phyloP scores from a whole-genome alignment of 2,113 vertebrate species.

The Dinomys branickii region DNA sequence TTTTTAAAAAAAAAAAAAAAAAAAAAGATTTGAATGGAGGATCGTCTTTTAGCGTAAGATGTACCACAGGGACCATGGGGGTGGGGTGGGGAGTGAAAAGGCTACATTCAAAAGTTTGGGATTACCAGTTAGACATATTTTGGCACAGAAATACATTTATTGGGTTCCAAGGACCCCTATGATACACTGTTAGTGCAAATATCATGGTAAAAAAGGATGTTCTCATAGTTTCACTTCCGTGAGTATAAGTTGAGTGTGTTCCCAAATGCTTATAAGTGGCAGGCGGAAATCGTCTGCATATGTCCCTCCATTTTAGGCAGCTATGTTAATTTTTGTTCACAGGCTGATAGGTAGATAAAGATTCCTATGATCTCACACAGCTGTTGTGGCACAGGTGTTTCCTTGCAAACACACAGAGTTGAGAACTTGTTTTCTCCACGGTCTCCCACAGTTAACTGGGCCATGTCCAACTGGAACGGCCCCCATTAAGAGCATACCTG shows the following conservation, averaged over 20 bases:
- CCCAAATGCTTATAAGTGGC: not conserved
- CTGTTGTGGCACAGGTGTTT: not conserved
- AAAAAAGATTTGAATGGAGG: not conserved
- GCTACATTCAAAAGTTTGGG: not conserved
- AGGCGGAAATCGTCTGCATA: not conserved
- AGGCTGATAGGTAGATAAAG: not conserved
- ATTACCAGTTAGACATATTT: not conserved
- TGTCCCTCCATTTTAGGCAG: not conserved
- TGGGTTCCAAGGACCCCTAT: not conserved
- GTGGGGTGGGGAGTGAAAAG: not conserved
- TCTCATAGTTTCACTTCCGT: constrained; percentile 4
- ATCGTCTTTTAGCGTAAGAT: not conserved
- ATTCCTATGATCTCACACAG: not conserved
- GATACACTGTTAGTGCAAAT: constrained; percentile 1
- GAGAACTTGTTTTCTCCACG: not conserved
- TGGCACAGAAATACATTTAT: not conserved
- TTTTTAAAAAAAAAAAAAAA: no score
- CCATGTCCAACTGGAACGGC: not conserved
- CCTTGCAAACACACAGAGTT: not conserved
- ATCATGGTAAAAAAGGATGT: constrained; percentile 20
- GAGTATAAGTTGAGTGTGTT: not conserved
- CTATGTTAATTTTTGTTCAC: not conserved
- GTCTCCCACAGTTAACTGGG: not conserved
- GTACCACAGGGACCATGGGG: not conserved
- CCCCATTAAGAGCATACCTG: not conserved